These are phyloP conservation scores for Tragulus kanchil DNA, from an alignment of 2,113 vertebrate genomes.

Conservation along the genomic window DNA sequence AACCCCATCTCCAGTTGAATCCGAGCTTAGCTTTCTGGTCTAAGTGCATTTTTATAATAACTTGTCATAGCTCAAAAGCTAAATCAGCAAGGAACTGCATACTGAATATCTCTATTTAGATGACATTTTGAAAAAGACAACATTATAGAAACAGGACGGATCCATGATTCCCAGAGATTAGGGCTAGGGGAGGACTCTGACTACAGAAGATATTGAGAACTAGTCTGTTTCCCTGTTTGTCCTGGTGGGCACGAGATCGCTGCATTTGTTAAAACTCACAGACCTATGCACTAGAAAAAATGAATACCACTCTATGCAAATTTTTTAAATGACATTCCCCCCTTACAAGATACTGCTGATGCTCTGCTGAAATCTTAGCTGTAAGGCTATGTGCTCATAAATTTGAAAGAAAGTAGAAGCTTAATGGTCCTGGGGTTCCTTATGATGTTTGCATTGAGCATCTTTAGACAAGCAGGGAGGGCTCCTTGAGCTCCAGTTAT, in stretches of 20 bases:
- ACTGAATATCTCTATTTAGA: not conserved
- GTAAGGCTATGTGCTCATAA: slow-evolving; percentile 8
- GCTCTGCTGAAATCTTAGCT: slow-evolving; percentile 57
- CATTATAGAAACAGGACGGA: not conserved
- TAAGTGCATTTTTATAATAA: not conserved
- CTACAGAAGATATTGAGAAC: not conserved
- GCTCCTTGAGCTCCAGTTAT: slow-evolving; percentile 47
- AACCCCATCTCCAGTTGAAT: not conserved
- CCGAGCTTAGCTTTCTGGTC: not conserved
- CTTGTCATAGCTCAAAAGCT: not conserved
- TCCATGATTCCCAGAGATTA: not conserved
- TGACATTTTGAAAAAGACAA: not conserved
- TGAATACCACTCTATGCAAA: not conserved
- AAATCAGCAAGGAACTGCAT: not conserved
- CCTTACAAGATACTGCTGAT: slow-evolving; percentile 62
- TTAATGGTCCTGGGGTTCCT: slow-evolving; percentile 61
- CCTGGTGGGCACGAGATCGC: not conserved
- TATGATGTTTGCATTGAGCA: slow-evolving; percentile 60
- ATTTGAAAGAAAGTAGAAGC: slow-evolving; percentile 64
- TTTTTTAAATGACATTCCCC: slow-evolving; percentile 19
- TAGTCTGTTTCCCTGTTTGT: not conserved
- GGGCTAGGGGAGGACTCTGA: not conserved
- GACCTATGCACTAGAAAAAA: not conserved
- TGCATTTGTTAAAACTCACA: slow-evolving; percentile 5
- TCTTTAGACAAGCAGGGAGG: slow-evolving; percentile 34